Evolutionary conservation across 2,888 invertebrate species (phyloP).

Genomic region (Synanthedon myopaeformis): DNA sequence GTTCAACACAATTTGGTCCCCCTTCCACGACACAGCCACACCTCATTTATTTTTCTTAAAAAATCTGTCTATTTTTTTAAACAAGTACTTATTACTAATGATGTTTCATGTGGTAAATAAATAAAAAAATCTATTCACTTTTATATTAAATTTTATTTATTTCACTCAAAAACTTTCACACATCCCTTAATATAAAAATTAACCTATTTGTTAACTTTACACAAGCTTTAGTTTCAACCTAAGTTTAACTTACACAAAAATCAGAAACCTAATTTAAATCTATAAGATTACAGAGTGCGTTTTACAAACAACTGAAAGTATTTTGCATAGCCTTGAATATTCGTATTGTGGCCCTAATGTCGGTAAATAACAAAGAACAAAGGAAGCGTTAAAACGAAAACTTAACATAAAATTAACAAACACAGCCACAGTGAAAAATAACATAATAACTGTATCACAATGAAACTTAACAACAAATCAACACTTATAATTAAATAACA

Average conservation of each 20-base stretch:
- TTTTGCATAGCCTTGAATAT: too few relatives aligned
- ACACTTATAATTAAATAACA: constrained; percentile 55
- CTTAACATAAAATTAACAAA: constrained; percentile 71
- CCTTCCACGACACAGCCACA: too few relatives aligned
- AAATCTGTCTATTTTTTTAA: too few relatives aligned
- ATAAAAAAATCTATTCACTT: constrained; percentile 19
- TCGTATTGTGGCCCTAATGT: constrained; percentile 47
- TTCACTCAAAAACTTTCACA: constrained; percentile 38
- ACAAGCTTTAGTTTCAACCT: constrained; percentile 71
- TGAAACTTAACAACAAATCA: constrained; percentile 62
- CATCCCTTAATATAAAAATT: constrained; percentile 32
- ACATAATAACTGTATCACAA: constrained; percentile 49
- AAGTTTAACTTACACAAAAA: constrained; percentile 23
- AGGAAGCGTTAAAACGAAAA: constrained; percentile 58
- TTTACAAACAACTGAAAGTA: too few relatives aligned
- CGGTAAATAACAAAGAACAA: constrained; percentile 46
- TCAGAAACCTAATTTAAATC: constrained; percentile 8
- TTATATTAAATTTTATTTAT: constrained; percentile 24
- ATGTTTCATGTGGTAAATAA: constrained; percentile 10
- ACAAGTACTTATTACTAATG: too few relatives aligned
- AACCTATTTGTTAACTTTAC: constrained; percentile 70
- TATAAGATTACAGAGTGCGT: constrained; percentile 2
- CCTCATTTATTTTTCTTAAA: too few relatives aligned
- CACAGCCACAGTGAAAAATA: constrained; percentile 54
- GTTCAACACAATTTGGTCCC: too few relatives aligned